Base-by-base conservation (phyloP, 2,113 vertebrate genomes). In the Baryphthengus martii region DNA sequence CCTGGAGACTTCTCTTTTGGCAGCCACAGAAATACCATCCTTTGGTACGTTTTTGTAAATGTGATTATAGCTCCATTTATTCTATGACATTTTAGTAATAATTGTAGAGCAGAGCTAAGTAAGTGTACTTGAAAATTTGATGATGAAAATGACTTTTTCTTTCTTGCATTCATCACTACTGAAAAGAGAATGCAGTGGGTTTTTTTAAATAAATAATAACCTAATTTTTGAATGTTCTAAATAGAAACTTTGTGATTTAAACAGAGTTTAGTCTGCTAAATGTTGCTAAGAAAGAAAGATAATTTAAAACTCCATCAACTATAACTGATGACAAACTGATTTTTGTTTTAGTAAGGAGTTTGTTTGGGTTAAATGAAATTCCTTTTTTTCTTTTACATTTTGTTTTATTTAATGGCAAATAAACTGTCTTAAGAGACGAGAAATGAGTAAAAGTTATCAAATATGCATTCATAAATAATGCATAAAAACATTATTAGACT, bases 151-250 rank as follows among this genome's bases (percentile, higher is more conserved):
- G 81, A 77, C 50, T 58, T 95, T 77, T 74, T 90, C 83, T 65
- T 86, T 80, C 74, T 87, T 58, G 75, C 45, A 88, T 92, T 95
- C 42, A 90, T 92, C 85, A 77, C 42, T 62, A 66, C 45, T 66
- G 70, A 90, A 93, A 81, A 6, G 16, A 81, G 35, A 78, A 85
- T 63, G 58, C 66, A 93, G 62, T 61, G 39, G 42, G 35, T 0
- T 10, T 56, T 63, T 91, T 95, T 95, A 66, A 89, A 92, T 90
- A 86, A 96, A 86, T 84, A 89, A 81, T 77, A 92, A 93, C 68
- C 50, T 80, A 66, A 88, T 95, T 94, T 93, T 87, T 92, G n/a
- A 29, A 73, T 87, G 40, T 55, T 92, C 71, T 71, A 55, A 94
- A 86, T 67, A 85, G 55, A 85, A 95, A 78, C 39, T 58, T 78